These are phyloP conservation scores for Agrochola circellaris DNA, from an alignment of 2,888 invertebrate genomes.

Conservation along the genomic window DNA sequence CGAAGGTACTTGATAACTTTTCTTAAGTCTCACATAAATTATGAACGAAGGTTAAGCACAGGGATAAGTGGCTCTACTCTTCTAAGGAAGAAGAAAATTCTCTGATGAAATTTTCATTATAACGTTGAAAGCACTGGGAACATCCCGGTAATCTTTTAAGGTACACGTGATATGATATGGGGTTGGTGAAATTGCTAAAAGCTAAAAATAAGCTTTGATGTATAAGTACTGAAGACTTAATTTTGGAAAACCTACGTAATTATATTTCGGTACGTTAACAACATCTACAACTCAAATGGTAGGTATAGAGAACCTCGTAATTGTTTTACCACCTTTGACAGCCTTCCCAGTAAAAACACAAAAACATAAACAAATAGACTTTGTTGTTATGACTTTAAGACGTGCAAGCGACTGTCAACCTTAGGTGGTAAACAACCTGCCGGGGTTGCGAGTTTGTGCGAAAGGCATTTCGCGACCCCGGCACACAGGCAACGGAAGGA, in stretches of 20 bases:
- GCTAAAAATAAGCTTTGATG: constrained; percentile 14
- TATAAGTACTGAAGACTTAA: background rate
- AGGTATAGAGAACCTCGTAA: background rate
- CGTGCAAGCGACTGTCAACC: no score
- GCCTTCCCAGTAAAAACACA: background rate
- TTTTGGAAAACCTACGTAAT: background rate
- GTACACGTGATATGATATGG: constrained; percentile 35
- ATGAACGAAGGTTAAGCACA: constrained; percentile 67
- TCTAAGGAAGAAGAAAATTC: constrained; percentile 51
- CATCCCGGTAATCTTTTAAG: constrained; percentile 39
- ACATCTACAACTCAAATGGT: background rate
- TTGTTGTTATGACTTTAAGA: no score
- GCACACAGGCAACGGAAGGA: no score
- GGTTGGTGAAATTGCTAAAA: background rate
- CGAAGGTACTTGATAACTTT: constrained; percentile 71
- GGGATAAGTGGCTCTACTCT: constrained; percentile 62
- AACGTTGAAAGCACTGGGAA: constrained; percentile 39
- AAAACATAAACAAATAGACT: no score
- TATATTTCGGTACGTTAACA: background rate
- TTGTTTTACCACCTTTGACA: background rate
- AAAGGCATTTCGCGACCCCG: no score
- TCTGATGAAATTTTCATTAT: constrained; percentile 66
- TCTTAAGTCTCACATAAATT: constrained; percentile 72
- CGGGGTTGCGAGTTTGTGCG: no score
- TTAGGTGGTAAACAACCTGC: no score